Percentiles rank a stretch among this genome's conserved stretches.
These are phyloP conservation scores for Steinernema feltiae DNA, from an alignment of 1,140 invertebrate genomes.

Conservation along the genomic window DNA sequence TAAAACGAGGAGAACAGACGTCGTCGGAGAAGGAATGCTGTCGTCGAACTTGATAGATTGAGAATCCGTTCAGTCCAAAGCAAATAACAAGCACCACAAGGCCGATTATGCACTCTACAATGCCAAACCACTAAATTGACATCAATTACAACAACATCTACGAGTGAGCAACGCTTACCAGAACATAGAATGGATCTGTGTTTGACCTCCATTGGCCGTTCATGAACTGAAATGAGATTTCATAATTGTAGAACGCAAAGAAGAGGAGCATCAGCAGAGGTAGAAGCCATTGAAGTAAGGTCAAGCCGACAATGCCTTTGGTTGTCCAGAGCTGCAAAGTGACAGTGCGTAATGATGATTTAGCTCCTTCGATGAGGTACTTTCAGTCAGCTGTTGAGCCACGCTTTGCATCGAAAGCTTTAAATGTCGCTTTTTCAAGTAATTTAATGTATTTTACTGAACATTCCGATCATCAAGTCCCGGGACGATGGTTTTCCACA, in stretches of 20 bases:
- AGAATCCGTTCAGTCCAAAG: background rate
- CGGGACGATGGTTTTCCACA: no score
- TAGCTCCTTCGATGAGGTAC: no score
- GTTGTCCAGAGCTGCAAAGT: background rate
- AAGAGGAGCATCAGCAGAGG: constrained; percentile 2
- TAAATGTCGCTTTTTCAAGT: no score
- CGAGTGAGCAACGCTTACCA: background rate
- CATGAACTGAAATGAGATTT: background rate
- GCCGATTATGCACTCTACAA: background rate
- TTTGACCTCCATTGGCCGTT: background rate
- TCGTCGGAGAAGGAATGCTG: background rate
- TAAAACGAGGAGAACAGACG: background rate
- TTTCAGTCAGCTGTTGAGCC: no score
- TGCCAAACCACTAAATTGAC: background rate
- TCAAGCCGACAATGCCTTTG: background rate
- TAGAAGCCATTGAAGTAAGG: background rate
- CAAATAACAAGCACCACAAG: background rate
- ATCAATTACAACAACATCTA: background rate
- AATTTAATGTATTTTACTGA: no score
- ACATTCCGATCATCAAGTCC: no score
- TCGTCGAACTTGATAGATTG: background rate
- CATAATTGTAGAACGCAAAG: background rate
- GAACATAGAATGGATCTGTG: background rate
- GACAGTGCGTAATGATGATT: no score
- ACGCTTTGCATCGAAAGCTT: no score